A percentile compares a stretch with the other conserved stretches of the same genome.
phyloP scores from a whole-genome alignment of 2,113 vertebrate genomes.

The Xyliphius kryptos region DNA sequence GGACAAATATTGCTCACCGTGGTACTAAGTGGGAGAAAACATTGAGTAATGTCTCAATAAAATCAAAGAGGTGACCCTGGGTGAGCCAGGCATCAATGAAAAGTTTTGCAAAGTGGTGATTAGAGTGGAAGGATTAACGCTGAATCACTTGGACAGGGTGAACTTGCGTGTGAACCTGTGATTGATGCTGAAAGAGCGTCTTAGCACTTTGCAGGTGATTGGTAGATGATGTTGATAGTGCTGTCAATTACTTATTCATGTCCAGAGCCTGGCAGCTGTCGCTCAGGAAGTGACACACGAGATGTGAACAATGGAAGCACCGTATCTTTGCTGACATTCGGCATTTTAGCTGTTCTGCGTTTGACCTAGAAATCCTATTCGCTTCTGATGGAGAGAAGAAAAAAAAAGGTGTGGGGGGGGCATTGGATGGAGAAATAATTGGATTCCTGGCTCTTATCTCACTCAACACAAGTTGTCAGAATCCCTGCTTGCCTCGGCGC shows the following conservation, averaged over 20 bases:
- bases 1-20: no score
- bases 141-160: constrained; percentile 13
- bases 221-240: constrained; percentile 38
- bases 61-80: no score
- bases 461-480: constrained; percentile 47
- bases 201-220: constrained; percentile 29
- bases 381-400: constrained; percentile 33
- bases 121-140: background rate
- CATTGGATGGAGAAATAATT: constrained; percentile 51
- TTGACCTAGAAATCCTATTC: constrained; percentile 45
- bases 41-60: no score
- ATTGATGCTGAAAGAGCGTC: constrained; percentile 20
- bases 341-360: constrained; percentile 36
- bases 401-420: constrained; percentile 13
- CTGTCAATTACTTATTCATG: constrained; percentile 33
- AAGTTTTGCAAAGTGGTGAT: background rate
- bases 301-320: constrained; percentile 26
- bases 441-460: constrained; percentile 49
- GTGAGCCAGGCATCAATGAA: no score
- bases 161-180: background rate
- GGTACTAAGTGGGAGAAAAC: no score
- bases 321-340: constrained; percentile 37
- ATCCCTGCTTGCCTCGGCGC: constrained; percentile 39
- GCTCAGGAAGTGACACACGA: constrained; percentile 34
- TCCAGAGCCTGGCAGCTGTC: constrained; percentile 16